phyloP scores from a whole-genome alignment of 2,888 invertebrate genomes.

The Spicauda simplicius region DNA sequence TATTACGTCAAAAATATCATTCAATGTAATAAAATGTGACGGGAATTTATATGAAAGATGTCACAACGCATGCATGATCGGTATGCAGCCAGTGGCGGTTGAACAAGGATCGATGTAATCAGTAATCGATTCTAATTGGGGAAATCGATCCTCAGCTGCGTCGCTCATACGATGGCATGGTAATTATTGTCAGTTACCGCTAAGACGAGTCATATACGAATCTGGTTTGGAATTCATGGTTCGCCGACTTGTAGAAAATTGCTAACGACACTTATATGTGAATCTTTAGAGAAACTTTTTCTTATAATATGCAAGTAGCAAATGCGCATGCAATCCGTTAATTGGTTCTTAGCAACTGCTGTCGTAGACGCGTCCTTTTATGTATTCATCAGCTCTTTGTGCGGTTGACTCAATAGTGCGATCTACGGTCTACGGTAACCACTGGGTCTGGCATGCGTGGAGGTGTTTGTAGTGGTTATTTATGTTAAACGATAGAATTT shows the following conservation, averaged over 20 bases:
- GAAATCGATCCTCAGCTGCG: conserved; percentile 58
- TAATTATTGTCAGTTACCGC: conserved; percentile 24
- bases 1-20: neutral
- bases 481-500: too few relatives aligned
- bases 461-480: too few relatives aligned
- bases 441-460: too few relatives aligned
- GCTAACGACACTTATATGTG: neutral
- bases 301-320: too few relatives aligned
- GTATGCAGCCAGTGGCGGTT: conserved; percentile 49
- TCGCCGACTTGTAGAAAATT: conserved; percentile 15
- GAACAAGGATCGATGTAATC: conserved; percentile 57
- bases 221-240: conserved; percentile 7
- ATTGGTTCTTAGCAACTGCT: too few relatives aligned
- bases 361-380: too few relatives aligned
- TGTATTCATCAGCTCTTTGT: too few relatives aligned
- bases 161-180: conserved; percentile 21
- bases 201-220: conserved; percentile 22
- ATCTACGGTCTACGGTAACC: too few relatives aligned
- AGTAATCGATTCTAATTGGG: conserved; percentile 72
- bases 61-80: conserved; percentile 52
- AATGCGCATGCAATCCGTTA: too few relatives aligned
- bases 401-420: too few relatives aligned
- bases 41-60: conserved; percentile 60
- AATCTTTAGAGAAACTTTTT: too few relatives aligned
- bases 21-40: neutral